Base-by-base conservation (phyloP, 2,113 vertebrate species). In the Archocentrus centrarchus region DNA sequence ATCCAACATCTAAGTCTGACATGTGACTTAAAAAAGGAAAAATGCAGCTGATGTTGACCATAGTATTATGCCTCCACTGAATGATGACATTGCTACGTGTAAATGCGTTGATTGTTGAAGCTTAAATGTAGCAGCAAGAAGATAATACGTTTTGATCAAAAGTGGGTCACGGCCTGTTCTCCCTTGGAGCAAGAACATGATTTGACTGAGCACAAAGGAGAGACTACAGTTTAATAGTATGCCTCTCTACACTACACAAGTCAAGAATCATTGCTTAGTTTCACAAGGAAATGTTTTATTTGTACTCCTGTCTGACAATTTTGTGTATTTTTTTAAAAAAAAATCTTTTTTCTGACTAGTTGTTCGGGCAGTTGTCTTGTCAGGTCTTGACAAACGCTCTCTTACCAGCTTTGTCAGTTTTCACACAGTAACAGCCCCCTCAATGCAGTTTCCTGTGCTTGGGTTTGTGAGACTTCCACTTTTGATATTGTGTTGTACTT, bases 131-230 rank as follows among this genome's bases (percentile, higher is more conserved):
- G 59, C 58, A 58, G 39, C 39, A 53, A 60, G 3, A 2, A 79
- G 80, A 81, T 73, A 83, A 60, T 32, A 27, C 41, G 37, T 47
- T 63, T 63, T 5, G 32, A 73, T 61, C 32, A 27, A 81, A 80
- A 82, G 64, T 88, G 80, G 66, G 80, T 88, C 59, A 75, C 3
- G 9, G 58, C 66, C 35, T 44, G 18, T 66, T 66, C 22, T 57
- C 22, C 62, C 73, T 75, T 41, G 27, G 87, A 82, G 39, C 53
- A 41, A 60, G 50, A 64, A 64, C 53, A 1, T n/a, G 24, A 64
- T 70, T 73, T 62, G 17, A 77, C 17, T 4, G 32, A 18, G 39
- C 17, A 20, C 39, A 13, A 24, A 22, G 3, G 4, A 44, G 55
- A 24, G 11, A 10, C 44, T 4, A 1, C 24, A 30, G 14, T 11